A percentile compares a stretch with the other conserved stretches of the same genome.
Conservation (phyloP, 1,140 invertebrate genomes). For the Drosophila mojavensis region DNA sequence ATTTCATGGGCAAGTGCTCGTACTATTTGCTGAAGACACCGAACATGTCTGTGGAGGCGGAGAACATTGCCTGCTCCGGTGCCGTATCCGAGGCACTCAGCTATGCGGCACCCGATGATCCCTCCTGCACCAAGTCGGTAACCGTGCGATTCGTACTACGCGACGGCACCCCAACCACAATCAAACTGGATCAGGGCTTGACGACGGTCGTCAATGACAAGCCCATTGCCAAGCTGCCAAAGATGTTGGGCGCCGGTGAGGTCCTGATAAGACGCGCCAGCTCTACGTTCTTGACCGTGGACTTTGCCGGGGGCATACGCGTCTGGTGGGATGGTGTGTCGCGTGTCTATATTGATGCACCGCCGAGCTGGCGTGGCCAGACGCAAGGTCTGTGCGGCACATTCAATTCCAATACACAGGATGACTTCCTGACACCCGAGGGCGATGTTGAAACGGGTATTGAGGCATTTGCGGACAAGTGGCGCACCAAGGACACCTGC, state of each 20-base stretch:
- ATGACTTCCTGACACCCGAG: conserved; percentile 94
- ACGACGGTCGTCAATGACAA: conserved; percentile 89
- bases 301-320: conserved; percentile 90
- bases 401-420: conserved; percentile 93
- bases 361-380: conserved; percentile 88
- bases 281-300: conserved; percentile 89
- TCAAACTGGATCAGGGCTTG: conserved; percentile 90
- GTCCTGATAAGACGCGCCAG: conserved; percentile 89
- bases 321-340: conserved; percentile 94
- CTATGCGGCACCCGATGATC: conserved; percentile 86
- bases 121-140: conserved; percentile 93
- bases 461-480: conserved; percentile 93
- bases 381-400: conserved; percentile 94
- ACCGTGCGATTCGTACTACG: conserved; percentile 86
- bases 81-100: conserved; percentile 90
- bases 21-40: conserved; percentile 90
- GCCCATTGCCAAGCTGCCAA: conserved; percentile 88
- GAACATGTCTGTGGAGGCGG: conserved; percentile 90
- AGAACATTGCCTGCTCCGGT: conserved; percentile 92
- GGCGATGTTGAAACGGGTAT: conserved; percentile 91
- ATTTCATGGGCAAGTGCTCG: conserved; percentile 95
- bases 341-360: conserved; percentile 92
- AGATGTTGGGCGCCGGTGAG: conserved; percentile 85
- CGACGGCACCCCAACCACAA: conserved; percentile 82
- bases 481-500: conserved; percentile 92